Evolutionary conservation across 2,797 vertebrate species (phyloP), one percentile per base, ranked within the genome.

Genomic region (Phataginus tetradactyla): DNA sequence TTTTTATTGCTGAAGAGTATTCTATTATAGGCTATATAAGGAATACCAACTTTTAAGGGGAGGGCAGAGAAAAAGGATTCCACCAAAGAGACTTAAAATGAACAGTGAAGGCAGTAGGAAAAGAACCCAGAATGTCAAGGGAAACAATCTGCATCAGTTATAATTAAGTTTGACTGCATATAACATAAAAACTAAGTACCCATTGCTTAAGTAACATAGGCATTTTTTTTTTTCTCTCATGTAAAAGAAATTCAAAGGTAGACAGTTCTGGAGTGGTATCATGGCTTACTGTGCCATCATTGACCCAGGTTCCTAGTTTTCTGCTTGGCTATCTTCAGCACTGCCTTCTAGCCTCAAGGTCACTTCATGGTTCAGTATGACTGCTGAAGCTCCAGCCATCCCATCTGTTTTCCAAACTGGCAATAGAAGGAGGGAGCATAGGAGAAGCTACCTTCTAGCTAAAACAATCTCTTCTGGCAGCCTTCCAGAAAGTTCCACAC

Each of bases 321-420:
- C n/a, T 55, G 4, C 53, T 85, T 27, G 23, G 45, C 29, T 7
- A 2, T 61, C 55, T 85, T 92, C n/a, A 63, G 7, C 17, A 10
- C 17, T 74, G 55, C 9, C 25, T 51, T 91, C 75, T 74, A 6
- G 32, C 49, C 45, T 81, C 53, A 59, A 3, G 25, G 27, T 85
- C 14, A 57, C 66, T 42, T 97, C 49, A 14, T 81, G 85, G 45
- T 55, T 71, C 32, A 80, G 7, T 4, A 27, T 78, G 32, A 66
- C 49, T 88, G 51, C 86, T 51, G 59, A 27, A 90, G 75, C 88
- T 87, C 93, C 72, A 90, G 72, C 68, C 72, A 57, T 95, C 34
- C 42, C 20, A 74, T 68, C 85, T 83, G 37, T 80, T 85, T 90
- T 81, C 49, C 90, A 93, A 23, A 79, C 14, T n/a, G 53, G 32